Conservation (phyloP, 2,113 vertebrate genomes). For the Tyrannus savana region DNA sequence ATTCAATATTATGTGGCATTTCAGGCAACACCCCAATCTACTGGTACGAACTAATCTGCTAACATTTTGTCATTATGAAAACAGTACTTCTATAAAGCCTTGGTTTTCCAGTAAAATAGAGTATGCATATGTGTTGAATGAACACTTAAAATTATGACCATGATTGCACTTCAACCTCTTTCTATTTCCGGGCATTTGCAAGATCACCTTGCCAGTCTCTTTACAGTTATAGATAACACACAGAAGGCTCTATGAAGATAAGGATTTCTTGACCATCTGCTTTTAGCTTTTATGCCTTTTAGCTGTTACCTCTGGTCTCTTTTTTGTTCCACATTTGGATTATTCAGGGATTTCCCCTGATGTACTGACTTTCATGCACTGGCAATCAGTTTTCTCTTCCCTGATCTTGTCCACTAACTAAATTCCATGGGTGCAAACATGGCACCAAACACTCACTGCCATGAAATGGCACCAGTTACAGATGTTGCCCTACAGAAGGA, state of each 20-base stretch:
- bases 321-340: conserved; percentile 26
- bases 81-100: not conserved
- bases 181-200: not conserved
- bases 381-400: not conserved
- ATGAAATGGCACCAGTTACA: not conserved
- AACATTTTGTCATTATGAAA: not conserved
- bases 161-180: not conserved
- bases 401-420: not conserved
- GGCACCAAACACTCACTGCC: not conserved
- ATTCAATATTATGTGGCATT: not conserved
- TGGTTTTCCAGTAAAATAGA: not conserved
- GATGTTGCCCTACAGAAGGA: not conserved
- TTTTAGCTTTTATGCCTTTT: conserved; percentile 21
- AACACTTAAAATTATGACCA: not conserved
- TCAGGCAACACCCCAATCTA: not conserved
- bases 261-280: conserved; percentile 20
- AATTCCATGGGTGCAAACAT: not conserved
- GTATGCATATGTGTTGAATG: not conserved
- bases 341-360: conserved; percentile 4
- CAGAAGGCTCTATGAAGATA: not conserved
- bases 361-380: not conserved
- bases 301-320: not conserved
- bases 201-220: conserved; percentile 25
- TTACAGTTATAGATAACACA: not conserved
- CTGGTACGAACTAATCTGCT: not conserved